Evolutionary conservation across 2,113 vertebrate genomes (phyloP), one percentile per base, ranked within the genome.

Genomic region (Eptesicus fuscus): DNA sequence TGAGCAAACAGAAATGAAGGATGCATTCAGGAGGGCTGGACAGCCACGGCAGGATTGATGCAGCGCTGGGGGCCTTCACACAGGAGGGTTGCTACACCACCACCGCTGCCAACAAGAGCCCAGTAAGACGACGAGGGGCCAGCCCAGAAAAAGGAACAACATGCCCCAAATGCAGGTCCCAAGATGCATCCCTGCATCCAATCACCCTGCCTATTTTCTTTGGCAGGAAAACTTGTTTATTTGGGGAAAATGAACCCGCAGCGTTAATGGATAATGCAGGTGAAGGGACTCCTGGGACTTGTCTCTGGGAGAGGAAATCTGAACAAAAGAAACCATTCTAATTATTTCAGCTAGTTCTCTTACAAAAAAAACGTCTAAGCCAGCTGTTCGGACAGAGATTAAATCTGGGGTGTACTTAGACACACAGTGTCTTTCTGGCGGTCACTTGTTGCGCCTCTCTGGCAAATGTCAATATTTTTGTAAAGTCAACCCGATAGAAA

Each of bases 231-330:
- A 30, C 90, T 76, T 96, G 91, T 97, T 97, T 97, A 96, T 97
- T 96, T 95, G 95, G 95, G 85, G 65, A 49, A 94, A 95, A 93
- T 53, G 94, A 93, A 92, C 77, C 95, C 90, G 83, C 18, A 78
- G 85, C 70, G 94, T 85, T 97, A 97, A 97, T 96, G 97, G 97
- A 95, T 95, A 97, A 96, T 56, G 77, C 97, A 97, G 97, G 97
- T 96, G 96, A 97, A 95, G 92, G 63, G 83, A 95, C 95, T 82
- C 96, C 65, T n/a, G 96, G 93, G 97, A 91, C 49, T 82, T 44
- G 51, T 65, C 84, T 71, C 93, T 92, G 91, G 35, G 78, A 96
- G 93, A 95, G 78, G 90, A 96, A 94, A 97, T 83, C 0, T 71
- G 85, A 95, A 97, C 97, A 97, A 97, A 97, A 96, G 97, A 93